Evolutionary conservation across 2,113 vertebrate genomes (phyloP).

Genomic region (Poeciliopsis turrubarensis): DNA sequence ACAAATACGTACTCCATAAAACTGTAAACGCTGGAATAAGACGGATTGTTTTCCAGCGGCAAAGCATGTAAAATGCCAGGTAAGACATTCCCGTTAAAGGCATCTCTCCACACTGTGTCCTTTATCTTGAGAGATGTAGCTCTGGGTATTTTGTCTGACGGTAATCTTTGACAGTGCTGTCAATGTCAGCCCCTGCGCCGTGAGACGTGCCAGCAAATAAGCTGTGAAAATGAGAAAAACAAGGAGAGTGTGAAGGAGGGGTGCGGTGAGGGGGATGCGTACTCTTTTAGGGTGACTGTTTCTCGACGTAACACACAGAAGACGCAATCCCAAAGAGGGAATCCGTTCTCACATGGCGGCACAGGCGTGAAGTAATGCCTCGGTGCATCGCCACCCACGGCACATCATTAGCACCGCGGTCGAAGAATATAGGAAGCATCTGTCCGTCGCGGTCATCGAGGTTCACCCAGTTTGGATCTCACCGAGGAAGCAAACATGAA

Average conservation of each 20-base stretch:
- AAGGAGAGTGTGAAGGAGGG: conserved; percentile 18
- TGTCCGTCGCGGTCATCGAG: conserved; percentile 25
- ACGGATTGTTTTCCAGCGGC: conserved; percentile 30
- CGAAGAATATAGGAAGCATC: conserved; percentile 32
- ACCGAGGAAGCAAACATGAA: neutral
- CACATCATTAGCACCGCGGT: conserved; percentile 59
- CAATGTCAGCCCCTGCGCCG: conserved; percentile 43
- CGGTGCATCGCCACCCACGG: conserved; percentile 54
- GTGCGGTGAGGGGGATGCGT: neutral
- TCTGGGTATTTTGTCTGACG: conserved; percentile 31
- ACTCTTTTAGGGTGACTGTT: conserved; percentile 36
- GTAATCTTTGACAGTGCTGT: conserved; percentile 50
- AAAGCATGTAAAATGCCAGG: conserved; percentile 17
- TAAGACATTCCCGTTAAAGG: conserved; percentile 12
- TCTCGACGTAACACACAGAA: conserved; percentile 37
- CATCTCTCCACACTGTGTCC: conserved; percentile 12
- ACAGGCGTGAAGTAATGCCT: conserved; percentile 47
- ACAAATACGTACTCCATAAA: neutral
- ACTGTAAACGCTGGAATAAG: conserved; percentile 20
- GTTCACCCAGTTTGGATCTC: conserved; percentile 11
- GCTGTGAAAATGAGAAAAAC: conserved; percentile 36
- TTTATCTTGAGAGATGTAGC: conserved; percentile 24
- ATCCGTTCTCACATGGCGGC: conserved; percentile 50
- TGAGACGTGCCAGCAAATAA: conserved; percentile 53
- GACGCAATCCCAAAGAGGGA: conserved; percentile 56